phyloP scores from a whole-genome alignment of 2,888 invertebrate genomes.

The Apamea epomidion region DNA sequence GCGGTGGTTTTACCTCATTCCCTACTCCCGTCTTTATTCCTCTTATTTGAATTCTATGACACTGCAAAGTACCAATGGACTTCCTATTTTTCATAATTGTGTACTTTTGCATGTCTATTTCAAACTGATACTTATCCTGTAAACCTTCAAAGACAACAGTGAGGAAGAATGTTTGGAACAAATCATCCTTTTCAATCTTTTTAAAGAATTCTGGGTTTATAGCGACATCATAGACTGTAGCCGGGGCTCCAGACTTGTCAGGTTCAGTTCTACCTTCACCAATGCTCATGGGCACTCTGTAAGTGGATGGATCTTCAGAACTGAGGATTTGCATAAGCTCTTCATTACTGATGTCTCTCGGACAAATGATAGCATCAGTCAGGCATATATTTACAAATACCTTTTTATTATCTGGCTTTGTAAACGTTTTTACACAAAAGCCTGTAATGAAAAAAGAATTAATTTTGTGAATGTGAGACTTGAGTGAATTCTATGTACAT shows the following conservation, averaged over 20 bases:
- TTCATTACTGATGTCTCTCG: slow-evolving; percentile 92
- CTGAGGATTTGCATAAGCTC: slow-evolving; percentile 93
- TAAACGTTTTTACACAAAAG: slow-evolving; percentile 94
- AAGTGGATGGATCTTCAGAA: slow-evolving; percentile 93
- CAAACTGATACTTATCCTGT: slow-evolving; percentile 94
- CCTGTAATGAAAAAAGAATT: slow-evolving; percentile 87
- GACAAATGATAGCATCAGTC: slow-evolving; percentile 94
- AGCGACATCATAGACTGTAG: slow-evolving; percentile 95
- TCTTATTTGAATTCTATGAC: slow-evolving; percentile 94
- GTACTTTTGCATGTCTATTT: slow-evolving; percentile 92
- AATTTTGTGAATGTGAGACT: background rate
- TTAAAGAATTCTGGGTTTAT: slow-evolving; percentile 94
- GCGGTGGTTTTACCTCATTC: slow-evolving; percentile 77
- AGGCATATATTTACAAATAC: slow-evolving; percentile 96
- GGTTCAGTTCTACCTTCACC: slow-evolving; percentile 94
- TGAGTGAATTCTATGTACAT: background rate
- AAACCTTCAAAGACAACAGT: slow-evolving; percentile 94
- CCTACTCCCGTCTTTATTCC: slow-evolving; percentile 89
- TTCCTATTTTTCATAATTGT: slow-evolving; percentile 93
- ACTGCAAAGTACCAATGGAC: slow-evolving; percentile 93
- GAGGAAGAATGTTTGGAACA: slow-evolving; percentile 95
- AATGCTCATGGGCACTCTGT: slow-evolving; percentile 97
- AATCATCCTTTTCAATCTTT: slow-evolving; percentile 93
- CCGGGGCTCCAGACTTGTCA: slow-evolving; percentile 94
- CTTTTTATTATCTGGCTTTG: slow-evolving; percentile 92